Percentiles rank a stretch among this genome's conserved stretches.
phyloP scores from a whole-genome alignment of 2,888 invertebrate species.

The Oxytorus armatus region DNA sequence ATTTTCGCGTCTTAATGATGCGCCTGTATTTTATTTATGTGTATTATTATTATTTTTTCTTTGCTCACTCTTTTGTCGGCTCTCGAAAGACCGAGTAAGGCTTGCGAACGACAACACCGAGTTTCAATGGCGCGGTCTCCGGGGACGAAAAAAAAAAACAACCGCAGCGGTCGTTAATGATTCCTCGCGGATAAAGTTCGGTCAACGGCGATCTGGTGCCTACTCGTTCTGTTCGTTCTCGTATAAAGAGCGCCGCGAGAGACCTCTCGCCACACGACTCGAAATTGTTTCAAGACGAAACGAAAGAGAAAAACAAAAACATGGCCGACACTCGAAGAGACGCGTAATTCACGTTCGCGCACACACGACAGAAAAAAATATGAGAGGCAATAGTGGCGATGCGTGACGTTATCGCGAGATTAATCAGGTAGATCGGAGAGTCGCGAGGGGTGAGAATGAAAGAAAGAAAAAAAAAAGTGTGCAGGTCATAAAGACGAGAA shows the following conservation, averaged over 20 bases:
- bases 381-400: conserved; percentile 35
- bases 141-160: no score
- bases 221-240: conserved; percentile 12
- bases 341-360: background rate
- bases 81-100: conserved; percentile 16
- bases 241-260: background rate
- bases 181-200: conserved; percentile 48
- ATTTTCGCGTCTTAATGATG: conserved; percentile 71
- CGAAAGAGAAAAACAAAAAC: conserved; percentile 24
- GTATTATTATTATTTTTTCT: conserved; percentile 3
- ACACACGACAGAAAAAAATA: conserved; percentile 25
- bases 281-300: conserved; percentile 44
- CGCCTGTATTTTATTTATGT: conserved; percentile 32
- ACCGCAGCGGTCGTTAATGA: conserved; percentile 55
- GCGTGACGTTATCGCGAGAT: conserved; percentile 65
- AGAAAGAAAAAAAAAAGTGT: conserved; percentile 21
- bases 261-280: background rate
- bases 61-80: background rate
- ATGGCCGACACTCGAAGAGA: background rate
- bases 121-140: background rate
- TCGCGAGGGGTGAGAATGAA: conserved; percentile 9
- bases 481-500: conserved; percentile 3
- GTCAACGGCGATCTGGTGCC: conserved; percentile 26
- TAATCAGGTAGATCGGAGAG: conserved; percentile 49
- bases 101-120: conserved; percentile 27